Evolutionary conservation across 2,888 invertebrate species (phyloP), one percentile per base, ranked within the genome.

Genomic region (Torymus aiolomorphi): DNA sequence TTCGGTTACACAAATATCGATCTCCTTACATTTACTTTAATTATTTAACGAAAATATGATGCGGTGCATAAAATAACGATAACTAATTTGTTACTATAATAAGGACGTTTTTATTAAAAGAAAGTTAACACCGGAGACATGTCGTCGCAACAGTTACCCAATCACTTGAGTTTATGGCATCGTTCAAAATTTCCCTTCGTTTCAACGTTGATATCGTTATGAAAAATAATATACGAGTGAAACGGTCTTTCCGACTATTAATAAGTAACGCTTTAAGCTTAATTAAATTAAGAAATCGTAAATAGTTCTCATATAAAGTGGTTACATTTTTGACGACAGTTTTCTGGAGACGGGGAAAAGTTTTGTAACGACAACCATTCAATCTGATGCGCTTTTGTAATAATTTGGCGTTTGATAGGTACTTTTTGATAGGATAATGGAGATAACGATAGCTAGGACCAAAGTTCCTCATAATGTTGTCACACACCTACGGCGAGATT

Each of bases 201-300:
- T 56, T 42, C 16, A n/a, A n/a, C 70, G 24, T 63, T 42, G 42
- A 73, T 42, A 31, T 62, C 54, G 24, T 63, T 54, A 63, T 72
- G 62, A 63, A 31, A 63, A 73, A 63, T 72, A 52, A 72, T 62
- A 42, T 42, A 42, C 5, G 42, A 42, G 42, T 8, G 5, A 42
- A 42, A 42, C 42, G 42, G 8, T 42, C 42, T 8, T 8, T 8
- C 8, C 42, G 42, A 42, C 42, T 10, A 10, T 42, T 42, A 42
- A 42, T 42, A 42, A 42, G 42, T 8, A 42, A 42, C 8, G 42
- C 8, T 42, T 42, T 1, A 42, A 42, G 42, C 42, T 42, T 42
- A 74, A 74, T 56, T 56, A 56, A 74, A 74, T 69, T 69, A 76
- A 52, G 67, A 76, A 69, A 61, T 3, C 52, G 51, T 69, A 76